phyloP scores from a whole-genome alignment of 1,140 invertebrate genomes.

The Euwallacea similis region DNA sequence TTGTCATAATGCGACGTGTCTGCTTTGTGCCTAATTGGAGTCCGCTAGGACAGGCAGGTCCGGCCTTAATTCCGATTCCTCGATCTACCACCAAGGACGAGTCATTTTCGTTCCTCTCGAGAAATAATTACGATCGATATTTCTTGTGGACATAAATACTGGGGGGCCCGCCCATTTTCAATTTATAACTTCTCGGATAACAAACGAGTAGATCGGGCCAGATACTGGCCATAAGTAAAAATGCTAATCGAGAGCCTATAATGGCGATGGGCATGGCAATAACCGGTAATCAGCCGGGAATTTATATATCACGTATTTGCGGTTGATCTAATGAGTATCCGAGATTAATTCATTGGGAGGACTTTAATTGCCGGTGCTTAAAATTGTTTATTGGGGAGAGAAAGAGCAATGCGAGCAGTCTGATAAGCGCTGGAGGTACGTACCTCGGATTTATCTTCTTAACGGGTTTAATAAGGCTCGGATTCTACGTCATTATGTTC shows the following conservation, averaged over 20 bases:
- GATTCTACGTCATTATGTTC: background rate
- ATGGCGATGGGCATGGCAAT: constrained; percentile 36
- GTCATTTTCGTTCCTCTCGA: background rate
- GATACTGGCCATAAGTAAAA: constrained; percentile 34
- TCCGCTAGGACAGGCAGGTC: no score
- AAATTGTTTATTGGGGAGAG: constrained; percentile 37
- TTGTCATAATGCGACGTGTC: no score
- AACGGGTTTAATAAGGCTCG: constrained; percentile 5
- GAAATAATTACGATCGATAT: constrained; percentile 25
- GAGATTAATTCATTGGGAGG: constrained; percentile 38
- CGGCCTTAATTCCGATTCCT: no score
- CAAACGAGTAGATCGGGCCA: constrained; percentile 30
- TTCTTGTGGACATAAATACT: constrained; percentile 34
- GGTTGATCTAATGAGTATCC: constrained; percentile 37
- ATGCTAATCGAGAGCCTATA: constrained; percentile 31
- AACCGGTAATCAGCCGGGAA: constrained; percentile 34
- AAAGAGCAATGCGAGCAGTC: background rate
- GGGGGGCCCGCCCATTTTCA: constrained; percentile 27
- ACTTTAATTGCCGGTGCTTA: constrained; percentile 32
- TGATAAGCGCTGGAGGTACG: constrained; percentile 20
- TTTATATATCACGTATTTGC: constrained; percentile 38
- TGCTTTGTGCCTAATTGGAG: no score
- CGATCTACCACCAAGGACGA: no score
- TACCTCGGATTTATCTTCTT: constrained; percentile 19
- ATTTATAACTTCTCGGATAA: constrained; percentile 35